Evolutionary conservation across 2,797 vertebrate genomes (phyloP).

Genomic region (Sebastes hubbsi): DNA sequence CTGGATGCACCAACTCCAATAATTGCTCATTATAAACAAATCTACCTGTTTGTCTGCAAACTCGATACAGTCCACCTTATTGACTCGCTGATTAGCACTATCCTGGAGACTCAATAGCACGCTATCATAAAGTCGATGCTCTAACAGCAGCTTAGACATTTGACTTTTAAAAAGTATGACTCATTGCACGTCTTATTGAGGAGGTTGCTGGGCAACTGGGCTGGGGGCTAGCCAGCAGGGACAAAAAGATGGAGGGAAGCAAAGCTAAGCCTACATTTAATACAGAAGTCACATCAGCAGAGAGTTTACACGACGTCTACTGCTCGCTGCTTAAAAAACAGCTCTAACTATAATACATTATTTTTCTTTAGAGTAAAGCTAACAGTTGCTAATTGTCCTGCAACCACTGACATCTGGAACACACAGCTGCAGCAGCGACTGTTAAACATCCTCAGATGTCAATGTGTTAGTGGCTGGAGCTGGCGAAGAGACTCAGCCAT

Average conservation of each 20-base stretch:
- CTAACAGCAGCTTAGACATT: conserved; percentile 14
- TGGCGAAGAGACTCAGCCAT: not conserved
- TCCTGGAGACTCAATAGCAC: not conserved
- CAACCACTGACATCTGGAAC: not conserved
- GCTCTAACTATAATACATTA: not conserved
- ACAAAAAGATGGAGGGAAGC: not conserved
- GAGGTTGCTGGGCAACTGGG: conserved; percentile 40
- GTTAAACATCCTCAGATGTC: not conserved
- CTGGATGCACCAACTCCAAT: not conserved
- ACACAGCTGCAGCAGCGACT: not conserved
- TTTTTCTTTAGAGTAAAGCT: not conserved
- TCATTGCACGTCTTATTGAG: conserved; percentile 2
- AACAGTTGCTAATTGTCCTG: not conserved
- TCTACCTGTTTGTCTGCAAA: not conserved
- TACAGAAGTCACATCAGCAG: not conserved
- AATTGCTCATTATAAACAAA: conserved; percentile 2
- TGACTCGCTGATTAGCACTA: conserved; percentile 18
- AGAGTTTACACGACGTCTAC: not conserved
- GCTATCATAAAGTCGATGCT: conserved; percentile 18
- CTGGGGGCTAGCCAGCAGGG: not conserved
- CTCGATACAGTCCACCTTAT: not conserved
- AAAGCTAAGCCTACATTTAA: not conserved
- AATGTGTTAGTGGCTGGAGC: not conserved
- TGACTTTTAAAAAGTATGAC: conserved; percentile 42
- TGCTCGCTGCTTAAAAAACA: not conserved